These are phyloP conservation scores for Hestina assimilis DNA, from an alignment of 1,140 invertebrate genomes.

Conservation along the genomic window DNA sequence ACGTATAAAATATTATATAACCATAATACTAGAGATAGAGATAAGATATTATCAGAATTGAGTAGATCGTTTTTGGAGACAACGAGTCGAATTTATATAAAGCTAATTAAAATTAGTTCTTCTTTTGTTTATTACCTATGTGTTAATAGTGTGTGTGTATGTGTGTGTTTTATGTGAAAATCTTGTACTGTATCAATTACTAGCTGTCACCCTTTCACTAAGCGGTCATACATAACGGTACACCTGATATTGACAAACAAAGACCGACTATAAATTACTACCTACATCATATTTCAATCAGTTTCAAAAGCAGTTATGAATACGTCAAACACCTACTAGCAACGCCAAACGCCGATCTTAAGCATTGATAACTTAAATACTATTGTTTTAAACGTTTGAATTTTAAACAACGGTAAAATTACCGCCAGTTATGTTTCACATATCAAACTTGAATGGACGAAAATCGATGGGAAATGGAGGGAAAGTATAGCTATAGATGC, in stretches of 20 bases:
- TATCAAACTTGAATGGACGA: conserved; percentile 30
- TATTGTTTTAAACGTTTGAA: neutral
- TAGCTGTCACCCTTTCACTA: conserved; percentile 24
- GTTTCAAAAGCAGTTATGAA: conserved; percentile 10
- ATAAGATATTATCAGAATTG: too few relatives aligned
- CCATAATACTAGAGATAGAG: too few relatives aligned
- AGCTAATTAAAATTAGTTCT: too few relatives aligned
- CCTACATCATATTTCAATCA: conserved; percentile 29
- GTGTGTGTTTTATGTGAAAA: conserved; percentile 8
- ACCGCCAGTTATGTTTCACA: conserved; percentile 9
- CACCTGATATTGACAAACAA: conserved; percentile 31
- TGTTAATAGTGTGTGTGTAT: neutral
- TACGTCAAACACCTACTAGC: conserved; percentile 8
- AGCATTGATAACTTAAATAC: neutral
- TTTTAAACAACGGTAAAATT: neutral
- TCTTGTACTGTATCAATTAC: conserved; percentile 10
- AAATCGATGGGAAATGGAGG: conserved; percentile 59
- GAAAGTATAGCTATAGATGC: conserved; percentile 54
- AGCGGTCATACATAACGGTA: conserved; percentile 31
- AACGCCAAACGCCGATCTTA: neutral
- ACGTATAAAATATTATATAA: too few relatives aligned
- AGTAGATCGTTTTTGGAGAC: too few relatives aligned
- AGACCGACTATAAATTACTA: conserved; percentile 26
- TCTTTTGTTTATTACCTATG: too few relatives aligned
- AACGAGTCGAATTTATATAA: too few relatives aligned